Base-by-base conservation (phyloP, 1,140 invertebrate genomes). In the Drosophila pandora region DNA sequence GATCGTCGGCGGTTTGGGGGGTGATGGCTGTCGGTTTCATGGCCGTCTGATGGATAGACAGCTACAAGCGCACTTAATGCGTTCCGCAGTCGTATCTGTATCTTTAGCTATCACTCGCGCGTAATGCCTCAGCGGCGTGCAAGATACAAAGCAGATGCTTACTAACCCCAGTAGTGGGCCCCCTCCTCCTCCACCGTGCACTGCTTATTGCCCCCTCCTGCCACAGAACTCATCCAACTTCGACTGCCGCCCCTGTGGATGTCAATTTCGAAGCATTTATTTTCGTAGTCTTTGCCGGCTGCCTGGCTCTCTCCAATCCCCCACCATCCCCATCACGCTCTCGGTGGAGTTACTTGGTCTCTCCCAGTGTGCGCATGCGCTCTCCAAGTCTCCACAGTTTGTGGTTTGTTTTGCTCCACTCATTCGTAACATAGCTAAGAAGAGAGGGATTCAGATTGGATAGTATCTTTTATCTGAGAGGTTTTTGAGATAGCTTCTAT, bases 101-200 rank as follows among this genome's bases (percentile, higher is more conserved):
- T 82, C 67, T 68, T 59, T 61, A 49, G 59, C 62, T 62, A 34
- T 50, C 41, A 56, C 55, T 76, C 50, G 64, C 62, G 61, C 68
- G 49, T 61, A 59, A 39, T 48, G 39, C 68, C 37, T 58, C 39
- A 21, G 37, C 53, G 54, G 71, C 72, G 73, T 57, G 61, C 60
- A 64, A 87, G 82, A 87, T 85, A 82, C 49, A 76, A 82, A 85
- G 59, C 82, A 85, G 82, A 85, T 85, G 82, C 83, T 85, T 28
- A 32, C 25, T 65, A 59, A 37, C 30, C 47, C 54, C 43, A 39
- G 30, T 49, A 41, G 9, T 17, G 13, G 25, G 17, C 17, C 17
- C 17, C 25, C 32, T 23, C 8, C 13, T 9, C 55, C 23, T 3
- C 13, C 30, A 10, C 23, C 10, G 22, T 7, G 34, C n/a, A 6